Base-by-base conservation (phyloP, 2,113 vertebrate species). In the Meleagris gallopavo region DNA sequence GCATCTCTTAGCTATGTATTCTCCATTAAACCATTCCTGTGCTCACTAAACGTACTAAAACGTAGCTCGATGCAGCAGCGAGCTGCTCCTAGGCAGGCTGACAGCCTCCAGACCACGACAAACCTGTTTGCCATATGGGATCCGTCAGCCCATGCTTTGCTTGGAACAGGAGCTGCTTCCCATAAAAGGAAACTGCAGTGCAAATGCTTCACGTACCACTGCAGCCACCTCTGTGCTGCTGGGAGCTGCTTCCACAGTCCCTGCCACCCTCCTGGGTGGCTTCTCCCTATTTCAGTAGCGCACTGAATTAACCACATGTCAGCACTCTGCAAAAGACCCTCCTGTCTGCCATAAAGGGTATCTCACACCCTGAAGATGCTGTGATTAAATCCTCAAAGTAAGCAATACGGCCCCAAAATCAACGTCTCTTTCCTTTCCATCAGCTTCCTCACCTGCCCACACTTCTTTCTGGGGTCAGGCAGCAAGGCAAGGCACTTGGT, bases 131-230 rank as follows among this genome's bases (percentile, higher is more conserved):
- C 67, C 87, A 55, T n/a, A 17, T 43, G 41, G 43, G 54, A 93
- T 88, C 83, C 69, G 79, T 80, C 85, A 90, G 19, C 13, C 48
- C 27, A 11, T 30, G 13, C 62, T 88, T 73, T 80, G 41, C 86
- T 41, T 79, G 32, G 82, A 89, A 73, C 52, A 11, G 58, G 83
- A 71, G 60, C 89, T 12, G 29, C 61, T 78, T 86, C 83, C 95
- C 90, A 78, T 64, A 90, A 90, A 95, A 94, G 94, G 88, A 91
- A 78, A 76, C 38, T 2, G 3, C 0, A 0, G 41, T 6, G 25
- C 57, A 88, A 67, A 93, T 90, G 77, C 65, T 75, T 88, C 15
- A 10, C 6, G 0, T 90, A 71, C 45, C 6, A 8, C 58, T 0
- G 1, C 22, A 78, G 79, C 11, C 79, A 94, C 32, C 78, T 57